Evolutionary conservation across 1,140 invertebrate species (phyloP).

Genomic region (Spodoptera frugiperda): DNA sequence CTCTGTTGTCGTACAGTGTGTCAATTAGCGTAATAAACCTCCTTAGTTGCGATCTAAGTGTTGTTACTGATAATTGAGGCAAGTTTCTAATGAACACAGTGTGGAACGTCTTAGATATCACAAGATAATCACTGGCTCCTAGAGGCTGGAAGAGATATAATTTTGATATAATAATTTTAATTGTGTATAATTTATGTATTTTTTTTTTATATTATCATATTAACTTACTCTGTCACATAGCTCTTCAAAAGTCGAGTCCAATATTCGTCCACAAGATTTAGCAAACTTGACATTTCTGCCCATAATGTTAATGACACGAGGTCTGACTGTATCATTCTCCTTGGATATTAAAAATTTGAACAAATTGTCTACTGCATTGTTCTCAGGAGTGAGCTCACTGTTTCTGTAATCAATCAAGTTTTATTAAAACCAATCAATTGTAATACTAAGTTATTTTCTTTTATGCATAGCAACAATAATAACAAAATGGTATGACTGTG

Average conservation of each 20-base stretch:
- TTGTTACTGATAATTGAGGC: constrained; percentile 92
- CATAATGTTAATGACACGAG: constrained; percentile 93
- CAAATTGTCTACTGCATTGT: constrained; percentile 92
- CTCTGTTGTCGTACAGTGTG: constrained; percentile 98
- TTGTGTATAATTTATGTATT: neutral
- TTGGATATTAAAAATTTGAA: constrained; percentile 96
- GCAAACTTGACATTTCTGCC: constrained; percentile 95
- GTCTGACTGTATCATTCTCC: constrained; percentile 96
- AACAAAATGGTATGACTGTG: too few species aligned
- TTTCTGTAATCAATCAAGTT: constrained; percentile 62
- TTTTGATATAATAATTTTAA: constrained; percentile 10
- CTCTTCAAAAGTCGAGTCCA: constrained; percentile 96
- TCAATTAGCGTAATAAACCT: constrained; percentile 99
- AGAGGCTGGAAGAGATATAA: constrained; percentile 90
- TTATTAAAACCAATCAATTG: neutral
- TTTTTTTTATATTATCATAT: neutral
- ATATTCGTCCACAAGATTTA: constrained; percentile 96
- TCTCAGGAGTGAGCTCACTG: constrained; percentile 79
- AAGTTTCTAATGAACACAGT: constrained; percentile 97
- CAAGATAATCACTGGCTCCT: constrained; percentile 97
- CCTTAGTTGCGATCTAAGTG: constrained; percentile 93
- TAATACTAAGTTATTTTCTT: neutral
- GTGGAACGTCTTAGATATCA: constrained; percentile 97
- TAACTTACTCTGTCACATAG: constrained; percentile 94
- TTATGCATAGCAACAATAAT: too few species aligned